Conservation (phyloP, 2,113 vertebrate species). For the Pomatorhinus ruficollis region DNA sequence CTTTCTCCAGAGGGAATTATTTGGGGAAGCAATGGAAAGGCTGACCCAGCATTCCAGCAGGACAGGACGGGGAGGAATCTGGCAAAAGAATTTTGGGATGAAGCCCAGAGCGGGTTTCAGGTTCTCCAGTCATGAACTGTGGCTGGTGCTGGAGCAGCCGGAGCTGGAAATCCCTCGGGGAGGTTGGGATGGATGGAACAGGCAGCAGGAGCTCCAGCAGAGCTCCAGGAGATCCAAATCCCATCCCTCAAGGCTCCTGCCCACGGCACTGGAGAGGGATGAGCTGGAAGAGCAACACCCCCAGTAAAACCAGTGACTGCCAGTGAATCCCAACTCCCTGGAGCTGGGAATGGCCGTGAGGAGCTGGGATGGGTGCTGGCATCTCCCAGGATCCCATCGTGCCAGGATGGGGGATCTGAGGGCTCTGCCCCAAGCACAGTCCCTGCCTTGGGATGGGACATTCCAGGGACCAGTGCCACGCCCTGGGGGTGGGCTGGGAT, state of each 20-base stretch:
- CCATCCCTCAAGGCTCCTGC: neutral
- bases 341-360: neutral
- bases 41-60: rapidly evolving
- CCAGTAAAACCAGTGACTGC: neutral
- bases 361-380: neutral
- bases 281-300: neutral
- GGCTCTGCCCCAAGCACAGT: neutral
- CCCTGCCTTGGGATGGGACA: neutral
- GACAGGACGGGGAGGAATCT: neutral
- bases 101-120: neutral
- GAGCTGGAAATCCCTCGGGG: neutral
- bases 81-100: neutral
- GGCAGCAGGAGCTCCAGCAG: neutral
- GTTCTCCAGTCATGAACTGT: neutral
- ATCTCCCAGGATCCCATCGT: neutral
- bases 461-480: neutral
- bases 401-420: neutral
- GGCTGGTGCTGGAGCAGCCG: neutral
- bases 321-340: neutral
- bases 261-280: neutral
- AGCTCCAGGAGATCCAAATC: neutral
- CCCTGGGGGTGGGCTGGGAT: neutral
- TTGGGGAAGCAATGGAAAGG: neutral
- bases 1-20: neutral
- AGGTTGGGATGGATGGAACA: neutral